Base-by-base conservation (phyloP, 1,140 invertebrate genomes). In the Drosophila pruinosa region DNA sequence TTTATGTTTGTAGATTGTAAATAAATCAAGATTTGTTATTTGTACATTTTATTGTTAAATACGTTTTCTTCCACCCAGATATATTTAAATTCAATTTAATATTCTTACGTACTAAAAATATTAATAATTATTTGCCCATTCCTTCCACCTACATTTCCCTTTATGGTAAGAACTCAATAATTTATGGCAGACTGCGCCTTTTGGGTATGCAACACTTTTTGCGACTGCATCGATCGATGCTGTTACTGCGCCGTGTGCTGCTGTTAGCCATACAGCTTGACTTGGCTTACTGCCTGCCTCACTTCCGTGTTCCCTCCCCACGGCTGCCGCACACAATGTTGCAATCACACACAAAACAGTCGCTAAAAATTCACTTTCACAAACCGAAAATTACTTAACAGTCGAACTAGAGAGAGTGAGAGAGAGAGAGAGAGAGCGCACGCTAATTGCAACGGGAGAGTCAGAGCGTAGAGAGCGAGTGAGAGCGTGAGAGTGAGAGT, bases 351-450 rank as follows among this genome's bases (percentile, higher is more conserved):
- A 79, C 61, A 79, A 79, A 80, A 79, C 65, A 78, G 63, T 67
- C 61, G 48, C 63, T 79, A 45, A 88, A 83, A 83, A 86, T 83
- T 83, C 80, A 83, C 80, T 83, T 83, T 83, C 81, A 81, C 61
- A 67, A 57, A 67, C 79, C 61, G 47, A 67, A 86, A 85, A 70
- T 76, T 24, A 63, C 53, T 75, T 86, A 86, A 81, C 81, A 81
- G 80, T n/a, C n/a, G n/a, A n/a, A n/a, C n/a, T n/a, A 26, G 41
- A 17, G 10, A 26, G 4, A 19, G 21, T 7, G 3, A 26, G 4
- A 38, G 15, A 28, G 22, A 36, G 52, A 57, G 19, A 24, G 50
- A 69, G 43, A 15, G 34, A 31, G 41, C 15, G 38, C 52, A 38
- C 39, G 4, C 43, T 58, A 38, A 78, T 45, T 75, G 61, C 75